Conservation (phyloP, 2,888 invertebrate genomes). For the Agriopis aurantiaria region DNA sequence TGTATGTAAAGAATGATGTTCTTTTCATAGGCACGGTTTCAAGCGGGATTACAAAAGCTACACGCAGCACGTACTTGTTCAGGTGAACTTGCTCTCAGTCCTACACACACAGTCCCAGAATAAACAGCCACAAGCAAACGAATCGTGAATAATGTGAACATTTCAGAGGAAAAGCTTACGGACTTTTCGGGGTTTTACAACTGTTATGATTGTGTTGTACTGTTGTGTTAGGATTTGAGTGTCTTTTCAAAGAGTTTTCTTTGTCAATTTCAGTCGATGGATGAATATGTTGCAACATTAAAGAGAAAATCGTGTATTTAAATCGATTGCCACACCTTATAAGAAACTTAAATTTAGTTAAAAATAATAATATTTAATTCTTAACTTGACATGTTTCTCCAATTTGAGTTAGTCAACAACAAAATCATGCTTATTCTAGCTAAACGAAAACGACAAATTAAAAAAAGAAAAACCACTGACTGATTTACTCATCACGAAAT, state of each 20-base stretch:
- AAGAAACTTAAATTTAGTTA: not conserved
- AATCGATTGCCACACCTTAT: not conserved
- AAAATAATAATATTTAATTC: not conserved
- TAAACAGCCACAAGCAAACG: constrained; percentile 35
- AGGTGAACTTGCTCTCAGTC: constrained; percentile 28
- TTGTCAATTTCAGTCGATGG: not conserved
- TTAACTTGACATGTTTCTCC: too few species aligned
- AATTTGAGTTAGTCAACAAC: too few species aligned
- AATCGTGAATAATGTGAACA: constrained; percentile 17
- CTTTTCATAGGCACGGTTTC: constrained; percentile 4
- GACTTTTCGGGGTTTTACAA: constrained; percentile 14
- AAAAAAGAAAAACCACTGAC: too few species aligned
- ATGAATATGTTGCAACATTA: not conserved
- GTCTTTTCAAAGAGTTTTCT: constrained; percentile 9
- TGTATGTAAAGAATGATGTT: not conserved
- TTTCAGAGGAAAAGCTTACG: constrained; percentile 11
- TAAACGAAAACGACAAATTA: too few species aligned
- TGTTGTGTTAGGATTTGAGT: constrained; percentile 24
- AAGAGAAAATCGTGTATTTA: not conserved
- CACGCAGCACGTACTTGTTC: constrained; percentile 12
- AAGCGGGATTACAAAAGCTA: constrained; percentile 20
- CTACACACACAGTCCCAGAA: constrained; percentile 37
- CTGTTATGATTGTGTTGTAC: constrained; percentile 15
- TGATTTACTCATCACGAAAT: too few species aligned
- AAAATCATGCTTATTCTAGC: too few species aligned